These are phyloP conservation scores for Cephus pygmeus DNA, from an alignment of 2,888 invertebrate species.

Conservation along the genomic window DNA sequence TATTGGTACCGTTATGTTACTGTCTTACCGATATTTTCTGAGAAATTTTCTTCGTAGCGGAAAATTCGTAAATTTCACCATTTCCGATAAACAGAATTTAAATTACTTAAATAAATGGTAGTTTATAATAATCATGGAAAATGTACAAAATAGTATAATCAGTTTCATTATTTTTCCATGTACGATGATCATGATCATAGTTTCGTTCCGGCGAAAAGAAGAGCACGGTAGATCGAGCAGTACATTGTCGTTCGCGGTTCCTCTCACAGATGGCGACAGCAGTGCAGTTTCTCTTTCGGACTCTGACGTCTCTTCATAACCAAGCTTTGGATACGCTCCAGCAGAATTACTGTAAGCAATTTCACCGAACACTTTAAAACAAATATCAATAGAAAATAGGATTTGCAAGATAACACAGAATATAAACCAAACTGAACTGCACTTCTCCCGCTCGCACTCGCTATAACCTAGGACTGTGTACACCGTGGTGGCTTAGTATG, in stretches of 20 bases:
- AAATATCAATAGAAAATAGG: not conserved
- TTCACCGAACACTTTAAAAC: not conserved
- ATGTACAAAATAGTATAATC: not conserved
- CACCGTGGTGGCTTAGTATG: not conserved
- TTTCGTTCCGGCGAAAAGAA: constrained; percentile 16
- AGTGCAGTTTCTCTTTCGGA: constrained; percentile 28
- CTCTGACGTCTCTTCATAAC: not conserved
- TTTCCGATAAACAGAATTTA: not conserved
- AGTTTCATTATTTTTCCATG: not conserved
- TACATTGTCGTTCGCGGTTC: constrained; percentile 36
- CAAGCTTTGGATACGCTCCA: not conserved
- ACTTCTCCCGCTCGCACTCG: not conserved
- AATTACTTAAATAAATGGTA: not conserved
- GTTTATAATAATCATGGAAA: not conserved
- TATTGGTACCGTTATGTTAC: not conserved
- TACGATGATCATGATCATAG: not conserved
- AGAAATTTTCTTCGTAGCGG: not conserved
- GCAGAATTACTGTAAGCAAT: not conserved
- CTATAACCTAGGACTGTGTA: not conserved
- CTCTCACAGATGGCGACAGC: constrained; percentile 56
- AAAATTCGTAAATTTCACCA: not conserved
- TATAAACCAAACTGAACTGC: not conserved
- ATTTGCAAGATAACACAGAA: not conserved
- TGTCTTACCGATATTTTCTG: not conserved
- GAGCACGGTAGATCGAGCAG: constrained; percentile 22